These are phyloP conservation scores for Ametastegia equiseti DNA, from an alignment of 2,888 invertebrate species.

Conservation along the genomic window DNA sequence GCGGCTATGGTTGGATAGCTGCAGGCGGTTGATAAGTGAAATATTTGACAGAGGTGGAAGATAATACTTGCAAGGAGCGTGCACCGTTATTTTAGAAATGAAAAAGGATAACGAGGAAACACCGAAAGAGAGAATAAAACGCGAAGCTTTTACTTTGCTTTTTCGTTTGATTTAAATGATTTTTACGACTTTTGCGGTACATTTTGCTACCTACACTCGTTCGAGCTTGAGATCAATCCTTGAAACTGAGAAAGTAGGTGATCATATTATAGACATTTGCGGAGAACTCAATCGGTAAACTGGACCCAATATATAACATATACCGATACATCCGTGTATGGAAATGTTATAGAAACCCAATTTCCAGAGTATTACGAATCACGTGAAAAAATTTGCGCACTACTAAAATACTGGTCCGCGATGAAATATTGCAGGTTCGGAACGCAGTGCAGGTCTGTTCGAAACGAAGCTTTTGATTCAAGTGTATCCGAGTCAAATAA, in stretches of 20 bases:
- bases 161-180: slow-evolving; percentile 18
- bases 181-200: slow-evolving; percentile 20
- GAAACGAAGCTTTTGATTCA: neutral
- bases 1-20: neutral
- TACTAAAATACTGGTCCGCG: neutral
- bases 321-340: neutral
- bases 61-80: neutral
- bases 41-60: neutral
- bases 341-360: slow-evolving; percentile 6
- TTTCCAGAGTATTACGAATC: neutral
- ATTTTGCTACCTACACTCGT: slow-evolving; percentile 20
- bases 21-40: neutral
- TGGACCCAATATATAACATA: slow-evolving; percentile 17
- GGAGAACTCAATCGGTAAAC: slow-evolving; percentile 12
- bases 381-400: neutral
- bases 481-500: neutral
- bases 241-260: slow-evolving; percentile 33
- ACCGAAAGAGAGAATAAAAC: slow-evolving; percentile 16
- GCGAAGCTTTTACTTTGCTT: neutral
- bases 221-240: slow-evolving; percentile 20
- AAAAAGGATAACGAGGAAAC: neutral
- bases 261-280: slow-evolving; percentile 36
- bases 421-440: neutral
- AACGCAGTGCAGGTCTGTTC: neutral
- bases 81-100: slow-evolving; percentile 21